Percentiles rank a stretch among this genome's conserved stretches.
Evolutionary conservation across 2,797 vertebrate species (phyloP).

Genomic region (Chloroceryle inda): DNA sequence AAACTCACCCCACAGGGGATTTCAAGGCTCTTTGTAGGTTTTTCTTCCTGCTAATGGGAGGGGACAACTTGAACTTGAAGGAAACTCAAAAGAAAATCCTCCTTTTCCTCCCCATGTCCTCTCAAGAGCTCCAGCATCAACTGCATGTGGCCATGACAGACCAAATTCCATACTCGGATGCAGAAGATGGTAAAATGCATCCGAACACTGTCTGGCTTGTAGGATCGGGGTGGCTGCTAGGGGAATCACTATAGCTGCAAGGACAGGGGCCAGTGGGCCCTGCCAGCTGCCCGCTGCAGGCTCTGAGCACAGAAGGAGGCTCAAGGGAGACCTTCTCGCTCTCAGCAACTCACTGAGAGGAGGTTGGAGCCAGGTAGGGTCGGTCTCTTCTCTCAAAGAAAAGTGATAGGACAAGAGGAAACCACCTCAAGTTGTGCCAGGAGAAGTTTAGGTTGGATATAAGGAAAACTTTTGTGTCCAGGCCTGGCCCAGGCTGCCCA

Average conservation of each 20-base stretch:
- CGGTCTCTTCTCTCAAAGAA: no score
- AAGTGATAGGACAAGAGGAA: no score
- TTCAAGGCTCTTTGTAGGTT: not conserved
- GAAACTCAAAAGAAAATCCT: not conserved
- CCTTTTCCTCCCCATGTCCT: not conserved
- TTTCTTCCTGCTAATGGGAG: not conserved
- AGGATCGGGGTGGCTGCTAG: not conserved
- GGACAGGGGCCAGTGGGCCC: not conserved
- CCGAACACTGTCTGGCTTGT: not conserved
- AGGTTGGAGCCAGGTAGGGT: no score
- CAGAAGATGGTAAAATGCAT: not conserved
- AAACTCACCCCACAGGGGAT: not conserved
- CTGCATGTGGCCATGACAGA: not conserved
- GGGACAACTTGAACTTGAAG: not conserved
- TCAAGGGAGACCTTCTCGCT: no score
- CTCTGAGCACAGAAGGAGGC: accelerated
- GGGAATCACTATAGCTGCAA: accelerated
- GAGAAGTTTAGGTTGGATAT: no score
- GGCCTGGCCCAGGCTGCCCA: no score
- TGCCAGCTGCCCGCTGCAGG: not conserved
- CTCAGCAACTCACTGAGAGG: no score
- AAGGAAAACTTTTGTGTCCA: no score
- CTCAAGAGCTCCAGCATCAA: not conserved
- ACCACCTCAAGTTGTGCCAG: no score
- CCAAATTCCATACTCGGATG: not conserved